phyloP scores from a whole-genome alignment of 1,140 invertebrate species.

The Drosophila nasuta region DNA sequence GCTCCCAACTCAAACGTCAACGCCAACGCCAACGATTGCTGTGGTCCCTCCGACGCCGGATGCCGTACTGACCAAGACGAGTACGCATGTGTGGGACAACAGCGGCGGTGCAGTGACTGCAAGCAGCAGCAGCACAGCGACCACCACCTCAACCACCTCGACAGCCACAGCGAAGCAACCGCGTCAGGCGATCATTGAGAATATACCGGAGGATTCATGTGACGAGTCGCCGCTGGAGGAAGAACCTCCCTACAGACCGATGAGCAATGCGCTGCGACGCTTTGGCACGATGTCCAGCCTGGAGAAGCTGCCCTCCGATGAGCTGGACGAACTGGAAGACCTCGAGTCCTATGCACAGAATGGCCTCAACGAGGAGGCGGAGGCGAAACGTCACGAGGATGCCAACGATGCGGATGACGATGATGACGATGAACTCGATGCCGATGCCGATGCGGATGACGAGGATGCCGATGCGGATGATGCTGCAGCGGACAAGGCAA shows the following conservation, averaged over 20 bases:
- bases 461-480: constrained; percentile 45
- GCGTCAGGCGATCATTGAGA: constrained; percentile 76
- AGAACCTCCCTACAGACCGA: constrained; percentile 86
- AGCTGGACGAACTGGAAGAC: constrained; percentile 70
- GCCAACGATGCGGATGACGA: constrained; percentile 84
- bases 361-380: constrained; percentile 46
- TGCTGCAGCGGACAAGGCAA: constrained; percentile 77
- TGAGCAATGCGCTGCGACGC: constrained; percentile 86
- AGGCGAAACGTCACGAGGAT: constrained; percentile 12
- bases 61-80: constrained; percentile 83
- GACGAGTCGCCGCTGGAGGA: constrained; percentile 87
- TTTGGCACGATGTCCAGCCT: constrained; percentile 92
- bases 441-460: constrained; percentile 84
- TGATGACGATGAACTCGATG: constrained; percentile 43
- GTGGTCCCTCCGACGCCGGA: constrained; percentile 91
- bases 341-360: constrained; percentile 50
- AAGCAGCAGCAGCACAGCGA: background rate
- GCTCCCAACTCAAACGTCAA: background rate
- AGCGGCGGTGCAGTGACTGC: constrained; percentile 29
- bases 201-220: constrained; percentile 85
- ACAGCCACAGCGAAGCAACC: constrained; percentile 65
- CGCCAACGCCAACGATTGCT: constrained; percentile 88
- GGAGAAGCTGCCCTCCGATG: constrained; percentile 87
- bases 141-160: constrained; percentile 58
- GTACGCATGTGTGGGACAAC: constrained; percentile 82